These are phyloP conservation scores for Caenorhabditis remanei DNA, from an alignment of 1,140 invertebrate genomes.

Conservation along the genomic window DNA sequence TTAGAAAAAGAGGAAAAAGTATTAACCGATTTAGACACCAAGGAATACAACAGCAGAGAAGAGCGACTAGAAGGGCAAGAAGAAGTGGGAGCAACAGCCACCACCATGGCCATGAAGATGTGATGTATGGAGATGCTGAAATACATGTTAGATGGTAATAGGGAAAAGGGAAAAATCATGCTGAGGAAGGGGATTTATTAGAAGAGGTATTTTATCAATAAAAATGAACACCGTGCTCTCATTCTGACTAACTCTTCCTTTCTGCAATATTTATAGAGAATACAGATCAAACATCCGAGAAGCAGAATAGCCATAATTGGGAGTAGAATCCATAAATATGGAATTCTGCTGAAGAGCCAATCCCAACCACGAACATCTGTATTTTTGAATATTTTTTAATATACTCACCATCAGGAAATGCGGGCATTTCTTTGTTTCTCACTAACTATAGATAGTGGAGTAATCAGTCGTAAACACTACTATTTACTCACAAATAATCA, in stretches of 20 bases:
- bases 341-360: conserved; percentile 31
- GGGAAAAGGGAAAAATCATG: neutral
- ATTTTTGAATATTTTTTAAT: neutral
- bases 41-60: conserved; percentile 75
- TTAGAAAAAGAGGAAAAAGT: neutral
- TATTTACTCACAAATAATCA: conserved; percentile 38
- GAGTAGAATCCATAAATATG: conserved; percentile 46
- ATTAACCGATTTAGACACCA: conserved; percentile 74
- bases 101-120: conserved; percentile 78
- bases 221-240: conserved; percentile 28
- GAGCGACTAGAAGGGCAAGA: conserved; percentile 73
- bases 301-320: conserved; percentile 54
- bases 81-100: conserved; percentile 76
- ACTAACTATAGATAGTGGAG: neutral
- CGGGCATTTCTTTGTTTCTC: neutral
- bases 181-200: too few species aligned
- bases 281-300: conserved; percentile 37
- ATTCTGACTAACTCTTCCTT: neutral
- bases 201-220: neutral
- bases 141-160: conserved; percentile 62
- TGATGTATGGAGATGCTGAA: conserved; percentile 73
- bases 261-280: conserved; percentile 19
- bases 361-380: conserved; percentile 30
- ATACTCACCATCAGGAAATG: conserved; percentile 28
- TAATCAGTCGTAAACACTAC: conserved; percentile 11